phyloP scores from a whole-genome alignment of 2,888 invertebrate genomes.

The Opisthograptis luteolata region DNA sequence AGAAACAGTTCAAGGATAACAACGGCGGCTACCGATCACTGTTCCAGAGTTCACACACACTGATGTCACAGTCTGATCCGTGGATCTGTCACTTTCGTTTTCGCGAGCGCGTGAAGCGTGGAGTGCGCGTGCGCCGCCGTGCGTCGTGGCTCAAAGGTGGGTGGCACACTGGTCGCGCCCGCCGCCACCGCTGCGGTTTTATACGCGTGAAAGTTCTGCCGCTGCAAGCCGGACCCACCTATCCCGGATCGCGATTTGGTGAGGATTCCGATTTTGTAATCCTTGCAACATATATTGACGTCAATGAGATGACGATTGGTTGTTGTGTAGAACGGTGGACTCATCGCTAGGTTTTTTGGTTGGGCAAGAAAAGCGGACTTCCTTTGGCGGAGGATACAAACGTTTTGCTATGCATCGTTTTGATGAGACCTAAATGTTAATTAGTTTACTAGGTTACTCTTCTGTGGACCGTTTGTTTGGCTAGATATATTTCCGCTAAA shows the following conservation, averaged over 20 bases:
- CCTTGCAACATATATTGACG: constrained; percentile 67
- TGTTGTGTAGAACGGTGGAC: background rate
- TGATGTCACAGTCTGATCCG: constrained; percentile 63
- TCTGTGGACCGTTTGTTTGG: no score
- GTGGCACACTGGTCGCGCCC: constrained; percentile 75
- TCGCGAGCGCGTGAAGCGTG: constrained; percentile 51
- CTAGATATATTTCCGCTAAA: no score
- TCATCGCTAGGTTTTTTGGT: constrained; percentile 7
- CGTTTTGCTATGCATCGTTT: background rate
- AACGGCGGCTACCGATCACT: constrained; percentile 77
- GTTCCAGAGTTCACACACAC: constrained; percentile 78
- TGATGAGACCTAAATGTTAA: background rate
- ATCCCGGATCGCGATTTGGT: constrained; percentile 73
- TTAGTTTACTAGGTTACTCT: no score
- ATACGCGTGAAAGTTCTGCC: constrained; percentile 81
- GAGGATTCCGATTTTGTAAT: constrained; percentile 71
- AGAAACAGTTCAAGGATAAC: constrained; percentile 80
- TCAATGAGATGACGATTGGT: constrained; percentile 38
- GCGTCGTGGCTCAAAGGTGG: constrained; percentile 53
- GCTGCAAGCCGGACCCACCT: constrained; percentile 56
- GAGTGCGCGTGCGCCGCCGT: constrained; percentile 52
- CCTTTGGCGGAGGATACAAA: constrained; percentile 4
- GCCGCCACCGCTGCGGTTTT: constrained; percentile 65
- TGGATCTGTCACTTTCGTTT: constrained; percentile 74
- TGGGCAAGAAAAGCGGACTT: constrained; percentile 14